Percentiles rank a stretch among this genome's conserved stretches.
phyloP scores from a whole-genome alignment of 1,140 invertebrate genomes.

The Drosophila teissieri region DNA sequence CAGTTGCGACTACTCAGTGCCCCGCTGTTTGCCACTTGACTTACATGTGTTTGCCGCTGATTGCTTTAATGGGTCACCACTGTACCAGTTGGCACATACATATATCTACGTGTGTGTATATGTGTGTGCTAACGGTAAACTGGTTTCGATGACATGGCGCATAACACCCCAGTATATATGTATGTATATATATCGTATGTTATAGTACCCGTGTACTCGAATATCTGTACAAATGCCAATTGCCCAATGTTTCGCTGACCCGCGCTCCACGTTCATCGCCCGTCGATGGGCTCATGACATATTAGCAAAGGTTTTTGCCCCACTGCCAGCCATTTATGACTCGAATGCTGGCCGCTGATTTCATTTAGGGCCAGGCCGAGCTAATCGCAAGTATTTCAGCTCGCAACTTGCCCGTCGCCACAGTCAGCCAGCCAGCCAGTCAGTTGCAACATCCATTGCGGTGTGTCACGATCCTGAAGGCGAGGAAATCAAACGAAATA shows the following conservation, averaged over 20 bases:
- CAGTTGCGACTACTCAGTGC: conserved; percentile 7
- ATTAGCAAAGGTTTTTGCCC: conserved; percentile 42
- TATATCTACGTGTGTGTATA: conserved; percentile 17
- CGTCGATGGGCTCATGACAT: conserved; percentile 44
- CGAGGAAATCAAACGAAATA: conserved; percentile 59
- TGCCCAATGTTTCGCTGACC: conserved; percentile 41
- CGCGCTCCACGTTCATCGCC: conserved; percentile 9
- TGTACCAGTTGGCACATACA: conserved; percentile 42
- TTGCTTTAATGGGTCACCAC: conserved; percentile 59
- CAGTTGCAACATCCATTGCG: conserved; percentile 49
- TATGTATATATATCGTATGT: too few species aligned
- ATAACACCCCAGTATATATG: conserved; percentile 18
- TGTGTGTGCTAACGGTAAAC: conserved; percentile 38
- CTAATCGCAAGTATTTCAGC: conserved; percentile 42
- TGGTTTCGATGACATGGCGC: conserved; percentile 33
- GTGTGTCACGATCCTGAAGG: conserved; percentile 76
- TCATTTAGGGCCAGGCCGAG: conserved; percentile 48
- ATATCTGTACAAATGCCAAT: conserved; percentile 35
- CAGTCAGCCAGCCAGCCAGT: not conserved
- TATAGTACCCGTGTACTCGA: conserved; percentile 1
- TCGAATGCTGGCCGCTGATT: conserved; percentile 35
- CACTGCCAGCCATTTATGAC: conserved; percentile 34
- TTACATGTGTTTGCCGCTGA: conserved; percentile 67
- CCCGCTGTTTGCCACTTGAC: conserved; percentile 62
- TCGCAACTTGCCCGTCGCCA: conserved; percentile 7